Percentiles rank a stretch among this genome's conserved stretches.
Conservation (phyloP, 2,797 vertebrate genomes). For the Phoebastria nigripes region DNA sequence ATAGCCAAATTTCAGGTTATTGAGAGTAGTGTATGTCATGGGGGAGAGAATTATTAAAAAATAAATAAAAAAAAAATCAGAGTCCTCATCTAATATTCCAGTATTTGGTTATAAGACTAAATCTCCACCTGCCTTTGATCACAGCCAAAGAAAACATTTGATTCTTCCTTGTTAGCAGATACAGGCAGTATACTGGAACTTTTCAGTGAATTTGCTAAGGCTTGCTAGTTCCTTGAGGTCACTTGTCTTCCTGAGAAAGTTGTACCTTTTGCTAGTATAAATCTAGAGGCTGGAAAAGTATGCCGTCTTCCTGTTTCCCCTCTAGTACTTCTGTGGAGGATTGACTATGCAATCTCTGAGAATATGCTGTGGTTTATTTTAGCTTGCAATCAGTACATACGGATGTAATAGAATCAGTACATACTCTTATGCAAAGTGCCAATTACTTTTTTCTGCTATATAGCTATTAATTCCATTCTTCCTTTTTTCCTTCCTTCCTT, state of each 20-base stretch:
- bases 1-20: not conserved
- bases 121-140: not conserved
- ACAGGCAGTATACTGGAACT: not conserved
- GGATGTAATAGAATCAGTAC: not conserved
- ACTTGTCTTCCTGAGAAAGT: not conserved
- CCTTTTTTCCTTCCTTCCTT: not conserved
- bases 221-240: not conserved
- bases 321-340: not conserved
- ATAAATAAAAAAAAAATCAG: not conserved
- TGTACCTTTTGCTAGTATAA: not conserved
- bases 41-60: not conserved
- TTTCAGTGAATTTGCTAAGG: not conserved
- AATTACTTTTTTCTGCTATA: not conserved
- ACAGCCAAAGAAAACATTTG: not conserved
- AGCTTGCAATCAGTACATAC: not conserved
- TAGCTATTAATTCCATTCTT: not conserved
- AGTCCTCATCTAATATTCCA: not conserved
- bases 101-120: not conserved
- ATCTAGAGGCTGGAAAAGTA: not conserved
- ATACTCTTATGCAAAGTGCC: not conserved
- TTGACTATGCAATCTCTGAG: accelerated
- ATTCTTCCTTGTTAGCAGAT: not conserved
- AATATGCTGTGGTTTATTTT: not conserved
- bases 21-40: not conserved
- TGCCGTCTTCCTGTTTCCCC: not conserved